Evolutionary conservation across 2,797 vertebrate species (phyloP).

Genomic region (Pantherophis alleghaniensis): DNA sequence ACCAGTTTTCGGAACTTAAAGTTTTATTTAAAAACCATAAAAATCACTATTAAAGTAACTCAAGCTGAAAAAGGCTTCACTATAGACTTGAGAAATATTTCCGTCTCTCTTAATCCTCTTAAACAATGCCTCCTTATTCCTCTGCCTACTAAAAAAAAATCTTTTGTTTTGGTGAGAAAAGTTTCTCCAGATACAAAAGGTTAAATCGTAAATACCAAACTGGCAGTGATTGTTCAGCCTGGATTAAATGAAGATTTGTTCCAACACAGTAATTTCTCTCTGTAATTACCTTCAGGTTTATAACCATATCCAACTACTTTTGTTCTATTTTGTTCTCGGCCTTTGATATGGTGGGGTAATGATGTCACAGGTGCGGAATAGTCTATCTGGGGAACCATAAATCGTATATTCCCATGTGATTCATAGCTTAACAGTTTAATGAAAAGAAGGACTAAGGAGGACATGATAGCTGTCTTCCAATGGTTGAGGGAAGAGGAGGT

Average conservation of each 20-base stretch:
- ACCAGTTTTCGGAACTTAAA: background rate
- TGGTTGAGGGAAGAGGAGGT: background rate
- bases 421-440: background rate
- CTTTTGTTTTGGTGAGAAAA: constrained; percentile 17
- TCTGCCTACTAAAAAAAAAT: background rate
- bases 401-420: background rate
- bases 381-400: background rate
- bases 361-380: constrained; percentile 31
- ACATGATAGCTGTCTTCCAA: background rate
- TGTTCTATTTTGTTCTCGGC: background rate
- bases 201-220: constrained; percentile 57
- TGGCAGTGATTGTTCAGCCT: constrained; percentile 38
- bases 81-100: background rate
- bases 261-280: constrained; percentile 46
- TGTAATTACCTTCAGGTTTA: constrained; percentile 50
- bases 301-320: constrained; percentile 33
- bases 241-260: constrained; percentile 53
- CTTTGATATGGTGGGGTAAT: constrained; percentile 38
- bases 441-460: background rate
- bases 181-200: constrained; percentile 42
- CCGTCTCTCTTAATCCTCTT: background rate
- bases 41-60: background rate
- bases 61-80: background rate
- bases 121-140: background rate
- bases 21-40: background rate